phyloP scores from a whole-genome alignment of 1,140 invertebrate genomes.

The Temnothorax curvispinosus region DNA sequence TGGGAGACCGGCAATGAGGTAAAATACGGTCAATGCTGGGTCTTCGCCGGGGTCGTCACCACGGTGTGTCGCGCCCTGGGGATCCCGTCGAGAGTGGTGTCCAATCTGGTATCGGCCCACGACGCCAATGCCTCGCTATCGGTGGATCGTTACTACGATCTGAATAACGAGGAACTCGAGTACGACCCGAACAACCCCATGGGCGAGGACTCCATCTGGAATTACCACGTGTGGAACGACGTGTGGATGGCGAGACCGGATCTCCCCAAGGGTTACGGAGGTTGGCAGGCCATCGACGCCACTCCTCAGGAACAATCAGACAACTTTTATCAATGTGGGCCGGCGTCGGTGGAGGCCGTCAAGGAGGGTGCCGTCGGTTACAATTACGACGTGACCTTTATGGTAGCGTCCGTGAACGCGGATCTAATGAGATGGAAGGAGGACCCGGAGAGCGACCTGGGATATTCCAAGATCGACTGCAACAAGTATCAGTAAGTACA shows the following conservation, averaged over 20 bases:
- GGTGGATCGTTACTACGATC: conserved; percentile 87
- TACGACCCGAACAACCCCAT: conserved; percentile 77
- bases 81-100: conserved; percentile 87
- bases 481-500: conserved; percentile 89
- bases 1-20: conserved; percentile 85
- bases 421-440: conserved; percentile 88
- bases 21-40: conserved; percentile 90
- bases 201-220: conserved; percentile 85
- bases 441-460: conserved; percentile 86
- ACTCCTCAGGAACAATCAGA: conserved; percentile 87
- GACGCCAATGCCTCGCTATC: conserved; percentile 88
- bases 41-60: conserved; percentile 88
- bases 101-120: conserved; percentile 89
- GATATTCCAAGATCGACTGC: conserved; percentile 88
- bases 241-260: conserved; percentile 90
- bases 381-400: conserved; percentile 88
- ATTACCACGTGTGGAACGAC: conserved; percentile 92
- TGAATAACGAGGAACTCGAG: conserved; percentile 83
- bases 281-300: conserved; percentile 89
- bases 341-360: conserved; percentile 88
- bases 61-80: conserved; percentile 88
- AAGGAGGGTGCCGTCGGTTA: conserved; percentile 88
- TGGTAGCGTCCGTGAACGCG: conserved; percentile 89
- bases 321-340: conserved; percentile 88
- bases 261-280: conserved; percentile 86